These are phyloP conservation scores for Zaprionus lineosus DNA, from an alignment of 2,888 invertebrate species.

Conservation along the genomic window DNA sequence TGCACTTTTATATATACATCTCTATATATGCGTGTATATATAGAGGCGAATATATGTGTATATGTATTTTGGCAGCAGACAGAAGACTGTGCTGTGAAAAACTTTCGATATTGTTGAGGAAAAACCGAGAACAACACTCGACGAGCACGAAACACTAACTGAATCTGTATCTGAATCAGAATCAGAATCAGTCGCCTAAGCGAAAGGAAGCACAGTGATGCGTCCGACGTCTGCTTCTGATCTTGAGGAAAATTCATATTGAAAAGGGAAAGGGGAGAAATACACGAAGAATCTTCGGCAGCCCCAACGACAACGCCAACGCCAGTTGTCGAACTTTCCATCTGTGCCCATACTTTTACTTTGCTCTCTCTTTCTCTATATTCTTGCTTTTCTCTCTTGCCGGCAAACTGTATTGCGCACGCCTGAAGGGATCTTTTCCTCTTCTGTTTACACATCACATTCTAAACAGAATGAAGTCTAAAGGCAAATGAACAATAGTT, in stretches of 20 bases:
- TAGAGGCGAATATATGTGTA: slow-evolving; percentile 32
- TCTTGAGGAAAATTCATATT: slow-evolving; percentile 35
- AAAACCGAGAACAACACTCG: slow-evolving; percentile 83
- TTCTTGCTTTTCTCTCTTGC: slow-evolving; percentile 32
- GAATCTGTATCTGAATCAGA: slow-evolving; percentile 43
- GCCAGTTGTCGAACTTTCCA: slow-evolving; percentile 25
- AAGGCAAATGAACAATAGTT: neutral
- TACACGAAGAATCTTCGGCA: slow-evolving; percentile 36
- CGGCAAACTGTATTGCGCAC: slow-evolving; percentile 44
- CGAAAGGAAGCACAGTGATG: slow-evolving; percentile 43
- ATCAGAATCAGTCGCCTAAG: slow-evolving; percentile 15
- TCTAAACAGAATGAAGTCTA: slow-evolving; percentile 50
- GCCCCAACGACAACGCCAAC: slow-evolving; percentile 7
- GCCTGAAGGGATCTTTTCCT: slow-evolving; percentile 27
- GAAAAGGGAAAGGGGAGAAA: slow-evolving; percentile 12
- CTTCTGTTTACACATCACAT: slow-evolving; percentile 58
- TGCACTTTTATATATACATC: slow-evolving; percentile 53
- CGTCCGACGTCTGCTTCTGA: slow-evolving; percentile 24
- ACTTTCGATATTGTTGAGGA: slow-evolving; percentile 80
- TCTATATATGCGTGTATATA: slow-evolving; percentile 36
- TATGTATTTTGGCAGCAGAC: slow-evolving; percentile 40
- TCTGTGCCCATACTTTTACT: slow-evolving; percentile 7
- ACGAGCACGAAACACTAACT: slow-evolving; percentile 83
- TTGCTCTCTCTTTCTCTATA: neutral
- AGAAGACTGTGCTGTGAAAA: slow-evolving; percentile 71